These are phyloP conservation scores for Malurus melanocephalus DNA, from an alignment of 2,113 vertebrate species.

Conservation along the genomic window DNA sequence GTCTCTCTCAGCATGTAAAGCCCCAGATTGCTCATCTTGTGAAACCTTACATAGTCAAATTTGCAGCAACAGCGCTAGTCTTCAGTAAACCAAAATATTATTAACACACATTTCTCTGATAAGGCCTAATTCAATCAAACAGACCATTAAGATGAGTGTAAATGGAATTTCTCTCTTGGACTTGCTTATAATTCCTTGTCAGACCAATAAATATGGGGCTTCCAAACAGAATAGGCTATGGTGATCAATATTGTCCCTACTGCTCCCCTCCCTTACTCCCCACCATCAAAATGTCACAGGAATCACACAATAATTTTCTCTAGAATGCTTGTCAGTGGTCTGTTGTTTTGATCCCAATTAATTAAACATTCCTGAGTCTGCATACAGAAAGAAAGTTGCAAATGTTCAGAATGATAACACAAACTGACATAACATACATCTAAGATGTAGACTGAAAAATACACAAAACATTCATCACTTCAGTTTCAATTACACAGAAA, in stretches of 20 bases:
- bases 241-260: neutral
- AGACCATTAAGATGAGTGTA: neutral
- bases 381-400: neutral
- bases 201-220: neutral
- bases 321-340: neutral
- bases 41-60: neutral
- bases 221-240: neutral
- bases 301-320: neutral
- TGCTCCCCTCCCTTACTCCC: neutral
- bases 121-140: conserved; percentile 27
- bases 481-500: neutral
- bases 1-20: neutral
- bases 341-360: neutral
- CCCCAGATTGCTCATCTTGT: neutral
- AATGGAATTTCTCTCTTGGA: neutral
- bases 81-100: neutral
- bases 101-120: neutral
- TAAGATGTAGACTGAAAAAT: neutral
- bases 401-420: neutral
- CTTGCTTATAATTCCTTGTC: neutral
- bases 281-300: neutral
- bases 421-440: neutral
- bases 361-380: neutral
- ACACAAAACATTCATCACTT: neutral
- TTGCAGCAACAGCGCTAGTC: neutral